phyloP scores from a whole-genome alignment of 2,113 vertebrate genomes.

The Thamnaconus septentrionalis region DNA sequence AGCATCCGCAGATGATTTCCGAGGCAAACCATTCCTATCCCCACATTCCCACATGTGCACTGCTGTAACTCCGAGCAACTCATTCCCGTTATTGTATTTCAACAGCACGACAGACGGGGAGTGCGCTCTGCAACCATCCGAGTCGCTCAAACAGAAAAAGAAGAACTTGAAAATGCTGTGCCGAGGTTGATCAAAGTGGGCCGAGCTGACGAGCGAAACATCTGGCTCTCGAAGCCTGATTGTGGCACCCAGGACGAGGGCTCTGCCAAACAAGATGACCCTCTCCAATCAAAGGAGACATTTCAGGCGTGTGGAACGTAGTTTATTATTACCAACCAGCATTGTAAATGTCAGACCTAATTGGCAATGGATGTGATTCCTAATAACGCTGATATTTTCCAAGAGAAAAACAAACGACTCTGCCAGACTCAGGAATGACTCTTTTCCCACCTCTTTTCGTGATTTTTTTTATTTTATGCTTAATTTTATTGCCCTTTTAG shows the following conservation, averaged over 20 bases:
- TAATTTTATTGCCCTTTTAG: conserved; percentile 10
- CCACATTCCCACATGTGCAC: conserved; percentile 6
- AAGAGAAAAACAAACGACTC: conserved; percentile 54
- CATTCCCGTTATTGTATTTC: conserved; percentile 1
- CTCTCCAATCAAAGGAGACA: conserved; percentile 50
- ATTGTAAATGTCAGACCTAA: conserved; percentile 70
- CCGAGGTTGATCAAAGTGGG: conserved; percentile 12
- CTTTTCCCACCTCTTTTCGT: neutral
- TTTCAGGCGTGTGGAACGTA: conserved; percentile 47
- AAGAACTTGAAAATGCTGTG: conserved; percentile 12
- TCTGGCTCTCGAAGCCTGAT: conserved; percentile 46
- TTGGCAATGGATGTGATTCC: conserved; percentile 67
- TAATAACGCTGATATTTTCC: conserved; percentile 68
- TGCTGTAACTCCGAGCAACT: neutral
- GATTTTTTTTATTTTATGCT: neutral
- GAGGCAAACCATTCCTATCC: conserved; percentile 3
- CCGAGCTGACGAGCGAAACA: conserved; percentile 34
- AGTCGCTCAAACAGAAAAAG: conserved; percentile 4
- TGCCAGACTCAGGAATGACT: neutral
- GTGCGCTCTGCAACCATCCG: conserved; percentile 1
- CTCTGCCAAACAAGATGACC: conserved; percentile 12
- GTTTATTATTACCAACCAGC: conserved; percentile 51
- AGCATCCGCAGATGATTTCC: neutral
- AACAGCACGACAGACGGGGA: conserved; percentile 1
- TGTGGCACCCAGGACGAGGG: conserved; percentile 50